Conservation (phyloP, 2,888 invertebrate species). For the Scaptomyza cyrtandrae region DNA sequence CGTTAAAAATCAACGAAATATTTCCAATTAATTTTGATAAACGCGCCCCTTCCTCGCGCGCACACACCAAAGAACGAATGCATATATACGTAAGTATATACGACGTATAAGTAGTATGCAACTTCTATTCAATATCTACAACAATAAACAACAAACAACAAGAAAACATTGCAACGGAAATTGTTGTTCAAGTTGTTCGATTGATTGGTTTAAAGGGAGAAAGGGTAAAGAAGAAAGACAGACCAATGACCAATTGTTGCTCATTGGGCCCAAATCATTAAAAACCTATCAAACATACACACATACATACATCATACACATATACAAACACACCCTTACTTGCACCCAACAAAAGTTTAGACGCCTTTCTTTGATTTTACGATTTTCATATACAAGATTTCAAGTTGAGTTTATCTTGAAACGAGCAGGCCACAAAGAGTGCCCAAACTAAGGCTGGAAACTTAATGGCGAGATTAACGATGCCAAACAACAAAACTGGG, state of each 20-base stretch:
- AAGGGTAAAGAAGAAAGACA: background rate
- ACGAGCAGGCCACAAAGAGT: conserved; percentile 54
- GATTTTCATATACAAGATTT: conserved; percentile 60
- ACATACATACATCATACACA: conserved; percentile 12
- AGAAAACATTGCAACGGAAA: conserved; percentile 55
- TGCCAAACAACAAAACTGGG: conserved; percentile 40
- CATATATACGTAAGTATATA: conserved; percentile 4
- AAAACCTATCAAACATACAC: conserved; percentile 49
- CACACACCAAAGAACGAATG: conserved; percentile 24
- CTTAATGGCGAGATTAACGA: conserved; percentile 70
- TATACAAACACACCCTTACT: conserved; percentile 5
- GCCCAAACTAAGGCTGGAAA: conserved; percentile 36
- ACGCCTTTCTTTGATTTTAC: conserved; percentile 51
- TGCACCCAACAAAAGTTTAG: conserved; percentile 32
- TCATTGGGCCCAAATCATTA: conserved; percentile 72
- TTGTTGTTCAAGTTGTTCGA: conserved; percentile 55
- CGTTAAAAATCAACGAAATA: conserved; percentile 75
- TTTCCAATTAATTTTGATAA: conserved; percentile 79
- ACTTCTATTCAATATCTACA: conserved; percentile 7
- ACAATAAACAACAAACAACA: conserved; percentile 8
- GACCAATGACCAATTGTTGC: conserved; percentile 62
- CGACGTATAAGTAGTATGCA: conserved; percentile 8
- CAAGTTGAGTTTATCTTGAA: conserved; percentile 50
- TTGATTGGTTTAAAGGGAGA: conserved; percentile 43
- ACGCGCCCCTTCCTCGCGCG: conserved; percentile 50